Conservation (phyloP, 1,140 invertebrate species). For the Chironomus tepperi region DNA sequence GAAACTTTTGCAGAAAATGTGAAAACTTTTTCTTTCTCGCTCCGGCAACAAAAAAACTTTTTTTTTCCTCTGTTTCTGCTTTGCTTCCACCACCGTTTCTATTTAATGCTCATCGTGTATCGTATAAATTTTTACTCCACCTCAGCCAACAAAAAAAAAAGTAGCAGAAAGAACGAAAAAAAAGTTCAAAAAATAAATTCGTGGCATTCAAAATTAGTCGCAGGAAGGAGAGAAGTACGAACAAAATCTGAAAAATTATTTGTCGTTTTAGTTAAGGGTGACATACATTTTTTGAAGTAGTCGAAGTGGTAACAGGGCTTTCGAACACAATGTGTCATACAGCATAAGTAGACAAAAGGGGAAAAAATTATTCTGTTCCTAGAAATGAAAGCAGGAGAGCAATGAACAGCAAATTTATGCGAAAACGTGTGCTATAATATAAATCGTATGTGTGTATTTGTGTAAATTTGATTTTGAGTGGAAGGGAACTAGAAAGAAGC, state of each 20-base stretch:
- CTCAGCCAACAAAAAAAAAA: too few relatives aligned
- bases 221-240: too few relatives aligned
- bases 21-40: too few relatives aligned
- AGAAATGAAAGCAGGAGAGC: not conserved
- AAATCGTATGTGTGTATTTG: not conserved
- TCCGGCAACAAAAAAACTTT: too few relatives aligned
- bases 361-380: not conserved
- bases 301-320: not conserved
- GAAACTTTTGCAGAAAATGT: too few relatives aligned
- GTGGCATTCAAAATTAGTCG: too few relatives aligned
- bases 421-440: not conserved
- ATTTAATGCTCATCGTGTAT: too few relatives aligned
- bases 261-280: conserved; percentile 5
- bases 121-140: too few relatives aligned
- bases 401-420: not conserved
- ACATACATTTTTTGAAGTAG: not conserved
- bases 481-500: not conserved
- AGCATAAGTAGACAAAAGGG: not conserved
- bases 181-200: too few relatives aligned
- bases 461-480: conserved; percentile 5
- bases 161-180: too few relatives aligned
- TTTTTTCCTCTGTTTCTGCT: too few relatives aligned
- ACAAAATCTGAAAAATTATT: not conserved
- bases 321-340: not conserved
- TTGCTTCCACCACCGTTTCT: too few relatives aligned